Base-by-base conservation (phyloP, 2,797 vertebrate genomes). In the Alca torda region DNA sequence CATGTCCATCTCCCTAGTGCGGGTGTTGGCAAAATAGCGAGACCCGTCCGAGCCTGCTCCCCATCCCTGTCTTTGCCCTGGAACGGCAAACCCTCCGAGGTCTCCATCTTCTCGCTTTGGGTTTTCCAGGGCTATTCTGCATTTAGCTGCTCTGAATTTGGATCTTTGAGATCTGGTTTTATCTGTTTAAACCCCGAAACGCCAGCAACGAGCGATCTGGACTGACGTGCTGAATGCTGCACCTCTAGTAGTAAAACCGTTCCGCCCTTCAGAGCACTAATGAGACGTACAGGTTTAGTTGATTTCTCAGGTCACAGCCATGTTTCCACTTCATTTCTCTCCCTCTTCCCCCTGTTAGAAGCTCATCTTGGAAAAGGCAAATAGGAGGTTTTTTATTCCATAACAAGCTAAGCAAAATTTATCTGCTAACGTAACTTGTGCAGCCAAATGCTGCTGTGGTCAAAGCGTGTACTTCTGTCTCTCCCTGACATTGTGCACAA, bases 341-440 rank as follows among this genome's bases (percentile, higher is more conserved):
- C 65, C 33, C 19, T 31, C 13, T 48, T 16, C 17, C 2, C 6
- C 33, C 28, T 0, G 0, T 89, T 72, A 25, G 1, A 63, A 85
- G 63, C 35, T 67, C 53, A 18, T 30, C 41, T 53, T 69, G 48
- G 41, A 68, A 51, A 67, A 91, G 69, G 70, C 57, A 33, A 88
- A 37, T n/a, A 73, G 54, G 28, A 72, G 61, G 61, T 12, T 1
- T 77, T 94, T 90, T 54, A 67, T 72, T 89, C 69, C 26, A 2
- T 23, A 54, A 30, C n/a, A 57, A 78, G 11, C 23, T 19, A 45
- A 64, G 41, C 43, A 51, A 76, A 79, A 33, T 30, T 50, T 51
- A 37, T 51, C 63, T 37, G 30, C 46, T 84, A 21, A 14, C 6
- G 2, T 70, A 59, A 54, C 24, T 75, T 17, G 48, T 16, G 7